These are phyloP conservation scores for Cantharis rustica DNA, from an alignment of 2,888 invertebrate genomes.

Conservation along the genomic window DNA sequence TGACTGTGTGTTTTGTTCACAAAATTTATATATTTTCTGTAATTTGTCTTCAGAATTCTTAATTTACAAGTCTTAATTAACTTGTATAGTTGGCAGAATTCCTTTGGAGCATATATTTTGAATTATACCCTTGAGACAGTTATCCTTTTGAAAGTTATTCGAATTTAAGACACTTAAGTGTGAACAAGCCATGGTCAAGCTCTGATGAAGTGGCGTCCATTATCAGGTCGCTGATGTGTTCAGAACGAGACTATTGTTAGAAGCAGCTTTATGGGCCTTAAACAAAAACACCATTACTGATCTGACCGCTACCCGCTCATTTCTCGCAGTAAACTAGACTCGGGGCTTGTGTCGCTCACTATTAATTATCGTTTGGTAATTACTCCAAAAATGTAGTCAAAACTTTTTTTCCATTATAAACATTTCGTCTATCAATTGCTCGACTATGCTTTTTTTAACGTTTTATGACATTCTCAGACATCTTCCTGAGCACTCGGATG, in stretches of 20 bases:
- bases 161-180: constrained; percentile 12
- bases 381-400: constrained; percentile 23
- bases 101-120: background rate
- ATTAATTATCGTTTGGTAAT: constrained; percentile 28
- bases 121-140: background rate
- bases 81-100: background rate
- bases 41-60: background rate
- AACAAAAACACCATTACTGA: constrained; percentile 53
- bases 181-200: constrained; percentile 40
- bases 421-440: background rate
- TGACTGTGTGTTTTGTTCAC: constrained; percentile 45
- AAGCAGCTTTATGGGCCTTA: constrained; percentile 51
- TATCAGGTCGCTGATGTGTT: constrained; percentile 48
- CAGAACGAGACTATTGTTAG: constrained; percentile 47
- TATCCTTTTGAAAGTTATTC: background rate
- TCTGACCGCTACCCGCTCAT: constrained; percentile 37
- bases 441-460: background rate
- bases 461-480: background rate
- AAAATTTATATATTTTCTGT: constrained; percentile 26
- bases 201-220: constrained; percentile 47
- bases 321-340: constrained; percentile 29
- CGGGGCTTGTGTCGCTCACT: constrained; percentile 27
- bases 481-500: constrained; percentile 37
- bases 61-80: background rate
- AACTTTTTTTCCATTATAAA: constrained; percentile 29